Percentiles rank a stretch among this genome's conserved stretches.
These are phyloP conservation scores for Acleris literana DNA, from an alignment of 2,888 invertebrate genomes.

Conservation along the genomic window DNA sequence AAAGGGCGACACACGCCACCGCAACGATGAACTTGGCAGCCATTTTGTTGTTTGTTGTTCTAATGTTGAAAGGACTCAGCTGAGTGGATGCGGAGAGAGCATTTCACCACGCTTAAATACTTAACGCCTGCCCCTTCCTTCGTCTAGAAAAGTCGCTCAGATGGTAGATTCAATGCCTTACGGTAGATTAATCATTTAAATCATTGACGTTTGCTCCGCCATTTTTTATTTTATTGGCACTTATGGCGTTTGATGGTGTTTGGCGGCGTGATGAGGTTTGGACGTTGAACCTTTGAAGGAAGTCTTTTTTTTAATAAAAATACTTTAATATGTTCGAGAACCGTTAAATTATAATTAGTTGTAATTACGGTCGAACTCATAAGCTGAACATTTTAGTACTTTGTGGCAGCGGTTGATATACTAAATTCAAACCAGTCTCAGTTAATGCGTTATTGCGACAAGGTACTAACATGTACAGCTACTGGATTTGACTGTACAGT, in stretches of 20 bases:
- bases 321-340: background rate
- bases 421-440: too few species aligned
- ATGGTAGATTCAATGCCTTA: conserved; percentile 69
- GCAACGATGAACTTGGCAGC: conserved; percentile 69
- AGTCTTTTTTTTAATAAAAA: background rate
- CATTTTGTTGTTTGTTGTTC: conserved; percentile 52
- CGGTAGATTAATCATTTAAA: conserved; percentile 65
- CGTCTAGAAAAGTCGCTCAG: conserved; percentile 54
- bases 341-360: too few species aligned
- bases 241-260: conserved; percentile 7
- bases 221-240: conserved; percentile 30
- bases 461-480: too few species aligned
- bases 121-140: conserved; percentile 55
- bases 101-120: conserved; percentile 80
- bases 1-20: conserved; percentile 64
- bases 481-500: too few species aligned
- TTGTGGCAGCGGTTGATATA: too few species aligned
- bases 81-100: conserved; percentile 79
- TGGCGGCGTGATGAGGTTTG: conserved; percentile 31
- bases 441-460: too few species aligned
- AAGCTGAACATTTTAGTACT: too few species aligned
- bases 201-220: conserved; percentile 18
- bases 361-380: too few species aligned
- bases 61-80: conserved; percentile 56
- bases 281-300: conserved; percentile 12